Conservation (phyloP, 2,113 vertebrate species). For the Strigops habroptila region DNA sequence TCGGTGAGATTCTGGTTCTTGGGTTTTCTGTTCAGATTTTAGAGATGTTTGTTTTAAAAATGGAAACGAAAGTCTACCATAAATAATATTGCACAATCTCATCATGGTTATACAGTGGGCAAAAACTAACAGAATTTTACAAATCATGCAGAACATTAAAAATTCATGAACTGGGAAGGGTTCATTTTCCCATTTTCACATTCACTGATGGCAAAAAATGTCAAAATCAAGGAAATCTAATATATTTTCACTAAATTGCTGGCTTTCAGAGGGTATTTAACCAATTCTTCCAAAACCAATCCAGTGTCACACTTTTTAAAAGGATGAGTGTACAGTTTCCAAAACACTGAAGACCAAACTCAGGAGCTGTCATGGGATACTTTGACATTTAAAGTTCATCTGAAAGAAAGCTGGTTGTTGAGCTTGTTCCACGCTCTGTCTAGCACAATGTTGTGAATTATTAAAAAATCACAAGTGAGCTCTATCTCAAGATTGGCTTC, state of each 20-base stretch:
- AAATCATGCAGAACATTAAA: not conserved
- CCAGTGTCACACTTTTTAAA: not conserved
- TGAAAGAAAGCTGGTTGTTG: not conserved
- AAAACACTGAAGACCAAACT: not conserved
- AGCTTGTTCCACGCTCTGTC: not conserved
- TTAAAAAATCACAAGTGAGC: not conserved
- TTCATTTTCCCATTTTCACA: not conserved
- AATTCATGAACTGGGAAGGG: not conserved
- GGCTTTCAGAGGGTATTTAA: not conserved
- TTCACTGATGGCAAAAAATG: not conserved
- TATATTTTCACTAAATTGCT: not conserved
- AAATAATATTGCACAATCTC: not conserved
- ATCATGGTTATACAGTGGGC: not conserved
- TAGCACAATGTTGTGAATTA: not conserved
- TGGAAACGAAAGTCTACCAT: not conserved
- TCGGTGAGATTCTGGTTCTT: not conserved
- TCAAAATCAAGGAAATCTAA: not conserved
- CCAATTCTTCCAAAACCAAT: not conserved
- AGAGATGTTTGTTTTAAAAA: not conserved
- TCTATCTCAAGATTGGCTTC: not conserved
- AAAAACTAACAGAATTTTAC: not conserved
- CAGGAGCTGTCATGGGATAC: not conserved
- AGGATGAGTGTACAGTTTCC: not conserved
- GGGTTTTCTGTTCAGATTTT: not conserved
- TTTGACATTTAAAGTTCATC: conserved; percentile 8